Evolutionary conservation across 2,113 vertebrate species (phyloP).

Genomic region (Speoplatyrhinus poulsoni): DNA sequence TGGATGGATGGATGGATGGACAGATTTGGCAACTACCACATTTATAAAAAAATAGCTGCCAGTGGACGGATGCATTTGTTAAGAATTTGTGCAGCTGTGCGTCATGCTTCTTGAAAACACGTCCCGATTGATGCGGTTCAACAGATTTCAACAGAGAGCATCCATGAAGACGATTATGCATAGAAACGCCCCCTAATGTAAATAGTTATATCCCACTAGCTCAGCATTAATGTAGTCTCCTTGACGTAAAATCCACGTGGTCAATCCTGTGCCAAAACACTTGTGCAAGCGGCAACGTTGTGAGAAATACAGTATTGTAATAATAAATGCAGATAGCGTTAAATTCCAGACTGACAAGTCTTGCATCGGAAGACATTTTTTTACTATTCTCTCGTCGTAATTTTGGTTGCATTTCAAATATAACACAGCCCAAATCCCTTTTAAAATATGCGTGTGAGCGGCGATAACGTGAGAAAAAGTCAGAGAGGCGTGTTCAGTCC

Average conservation of each 20-base stretch:
- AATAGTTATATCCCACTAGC: conserved; percentile 21
- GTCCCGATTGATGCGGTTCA: not conserved
- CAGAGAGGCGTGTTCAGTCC: conserved; percentile 25
- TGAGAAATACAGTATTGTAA: conserved; percentile 26
- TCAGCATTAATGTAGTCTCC: conserved; percentile 19
- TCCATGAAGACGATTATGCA: conserved; percentile 28
- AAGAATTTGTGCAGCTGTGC: not conserved
- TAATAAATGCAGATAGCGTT: not conserved
- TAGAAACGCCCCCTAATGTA: conserved; percentile 18
- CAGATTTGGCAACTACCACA: no score
- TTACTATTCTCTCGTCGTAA: no score
- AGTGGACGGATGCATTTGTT: conserved; percentile 4
- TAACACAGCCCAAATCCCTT: no score
- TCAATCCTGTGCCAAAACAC: conserved; percentile 50
- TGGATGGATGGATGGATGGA: no score
- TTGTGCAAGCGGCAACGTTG: conserved; percentile 31
- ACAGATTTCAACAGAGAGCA: conserved; percentile 10
- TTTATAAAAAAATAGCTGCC: no score
- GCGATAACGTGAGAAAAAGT: conserved; percentile 36
- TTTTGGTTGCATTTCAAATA: no score
- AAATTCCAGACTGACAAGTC: not conserved
- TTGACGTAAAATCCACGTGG: not conserved
- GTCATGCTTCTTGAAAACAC: not conserved
- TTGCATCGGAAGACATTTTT: no score
- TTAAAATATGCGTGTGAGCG: conserved; percentile 24